Evolutionary conservation across 2,888 invertebrate genomes (phyloP), one percentile per base, ranked within the genome.

Genomic region (Xylophagus ater): DNA sequence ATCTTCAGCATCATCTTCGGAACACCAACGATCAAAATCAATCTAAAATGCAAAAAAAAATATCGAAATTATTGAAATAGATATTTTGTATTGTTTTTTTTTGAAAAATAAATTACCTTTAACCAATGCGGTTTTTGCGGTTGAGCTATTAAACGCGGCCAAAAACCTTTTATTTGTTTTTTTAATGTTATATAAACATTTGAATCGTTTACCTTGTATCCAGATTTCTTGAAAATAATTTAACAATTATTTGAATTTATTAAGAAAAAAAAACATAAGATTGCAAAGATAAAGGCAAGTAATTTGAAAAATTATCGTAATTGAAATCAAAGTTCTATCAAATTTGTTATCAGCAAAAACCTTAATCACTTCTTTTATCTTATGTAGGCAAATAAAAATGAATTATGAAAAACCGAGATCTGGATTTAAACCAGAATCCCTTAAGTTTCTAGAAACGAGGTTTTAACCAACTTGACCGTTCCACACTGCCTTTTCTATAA

Each of bases 1-100:
- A 29, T 75, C 78, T 40, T 78, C 75, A 10, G 71, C 71, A 42
- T 74, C 71, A 26, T 75, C 78, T 48, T 86, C 86, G 4, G 80
- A 76, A 53, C 79, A 78, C 83, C 92, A 90, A 40, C 83, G 74
- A 61, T 93, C 90, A 67, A 92, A 92, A 67, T 93, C 92, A 49
- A 92, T 78, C 74, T 74, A 49, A 45, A 51, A 34, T 25, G 25
- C 25, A 17, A 15, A n/a, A 23, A 29, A 32, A 20, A 29, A 24
- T 18, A 20, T n/a, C 5, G 17, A 15, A 15, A 15, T 9, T 24
- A 10, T 23, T 34, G 23, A 15, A 15, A 35, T 17, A 20, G 10
- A 35, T 8, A 35, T n/a, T 17, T 17, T 4, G 9, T 10, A 7
- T 35, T 25, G 4, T 30, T 23, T 40, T n/a, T n/a, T n/a, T n/a